Conservation (phyloP, 2,797 vertebrate species). For the Clarias platycephalus region DNA sequence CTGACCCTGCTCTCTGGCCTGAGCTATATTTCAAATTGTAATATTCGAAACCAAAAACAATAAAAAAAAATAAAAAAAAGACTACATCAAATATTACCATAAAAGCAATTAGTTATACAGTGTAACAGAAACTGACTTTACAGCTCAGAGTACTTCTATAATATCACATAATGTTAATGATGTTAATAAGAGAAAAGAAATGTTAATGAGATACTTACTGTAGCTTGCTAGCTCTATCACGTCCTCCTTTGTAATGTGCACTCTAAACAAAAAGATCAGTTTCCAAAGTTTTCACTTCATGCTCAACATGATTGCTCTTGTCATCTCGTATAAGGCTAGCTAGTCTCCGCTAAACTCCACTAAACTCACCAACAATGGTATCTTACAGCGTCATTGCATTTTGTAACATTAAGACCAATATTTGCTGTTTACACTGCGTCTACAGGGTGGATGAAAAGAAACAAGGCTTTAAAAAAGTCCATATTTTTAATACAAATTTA, state of each 20-base stretch:
- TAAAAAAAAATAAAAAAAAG: too few relatives aligned
- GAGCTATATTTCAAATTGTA: not conserved
- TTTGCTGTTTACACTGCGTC: not conserved
- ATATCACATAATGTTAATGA: not conserved
- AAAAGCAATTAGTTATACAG: not conserved
- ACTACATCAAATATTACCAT: not conserved
- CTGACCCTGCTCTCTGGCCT: not conserved
- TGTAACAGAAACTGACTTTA: not conserved
- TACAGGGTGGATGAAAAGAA: not conserved
- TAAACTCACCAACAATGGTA: not conserved
- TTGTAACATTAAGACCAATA: not conserved
- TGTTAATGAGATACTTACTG: too few relatives aligned
- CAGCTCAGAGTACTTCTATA: not conserved
- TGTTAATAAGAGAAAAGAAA: too few relatives aligned
- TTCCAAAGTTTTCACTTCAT: not conserved
- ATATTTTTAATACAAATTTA: too few relatives aligned
- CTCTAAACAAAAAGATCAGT: not conserved
- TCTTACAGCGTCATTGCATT: not conserved
- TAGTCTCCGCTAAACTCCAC: not conserved
- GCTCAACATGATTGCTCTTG: not conserved
- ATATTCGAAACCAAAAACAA: not conserved
- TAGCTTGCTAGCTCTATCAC: not conserved
- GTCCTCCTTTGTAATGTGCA: not conserved
- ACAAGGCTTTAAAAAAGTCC: too few relatives aligned
- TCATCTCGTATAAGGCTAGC: not conserved